Evolutionary conservation across 2,888 invertebrate genomes (phyloP).

Genomic region (Listrodromus nycthemerus): DNA sequence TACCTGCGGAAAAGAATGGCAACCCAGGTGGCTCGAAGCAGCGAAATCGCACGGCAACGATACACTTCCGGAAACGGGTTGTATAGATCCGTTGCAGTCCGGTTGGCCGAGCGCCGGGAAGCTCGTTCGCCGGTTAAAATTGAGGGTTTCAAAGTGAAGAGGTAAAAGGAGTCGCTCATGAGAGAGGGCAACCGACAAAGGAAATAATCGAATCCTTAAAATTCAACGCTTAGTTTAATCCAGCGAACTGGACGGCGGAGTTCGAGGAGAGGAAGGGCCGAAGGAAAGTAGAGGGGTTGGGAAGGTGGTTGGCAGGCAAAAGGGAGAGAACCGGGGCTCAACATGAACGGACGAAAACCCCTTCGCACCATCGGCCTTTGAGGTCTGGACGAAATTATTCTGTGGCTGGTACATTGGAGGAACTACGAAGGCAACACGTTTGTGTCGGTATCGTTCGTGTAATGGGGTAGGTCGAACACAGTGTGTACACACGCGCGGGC

Average conservation of each 20-base stretch:
- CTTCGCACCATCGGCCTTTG: constrained; percentile 35
- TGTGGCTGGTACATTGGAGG: constrained; percentile 39
- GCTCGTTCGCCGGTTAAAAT: background rate
- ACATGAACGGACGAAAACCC: constrained; percentile 24
- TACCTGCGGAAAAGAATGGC: constrained; percentile 7
- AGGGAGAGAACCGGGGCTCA: constrained; percentile 10
- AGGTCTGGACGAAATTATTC: constrained; percentile 49
- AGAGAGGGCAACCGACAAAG: constrained; percentile 39
- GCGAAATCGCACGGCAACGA: constrained; percentile 19
- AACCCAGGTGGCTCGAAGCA: constrained; percentile 14
- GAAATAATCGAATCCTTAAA: constrained; percentile 50
- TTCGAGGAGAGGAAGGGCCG: constrained; percentile 56
- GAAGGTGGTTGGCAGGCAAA: constrained; percentile 9
- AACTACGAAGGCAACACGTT: constrained; percentile 8
- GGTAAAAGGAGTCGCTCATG: background rate
- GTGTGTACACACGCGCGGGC: constrained; percentile 1
- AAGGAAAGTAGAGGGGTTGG: constrained; percentile 46
- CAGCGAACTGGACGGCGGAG: constrained; percentile 51
- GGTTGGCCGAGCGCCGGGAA: background rate
- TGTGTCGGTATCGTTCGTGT: constrained; percentile 7
- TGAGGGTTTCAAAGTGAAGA: background rate
- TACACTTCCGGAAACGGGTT: background rate
- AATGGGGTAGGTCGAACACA: constrained; percentile 1
- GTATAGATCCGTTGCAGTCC: background rate
- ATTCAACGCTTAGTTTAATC: constrained; percentile 52